Base-by-base conservation (phyloP, 2,888 invertebrate species). In the Pristionchus mayeri region DNA sequence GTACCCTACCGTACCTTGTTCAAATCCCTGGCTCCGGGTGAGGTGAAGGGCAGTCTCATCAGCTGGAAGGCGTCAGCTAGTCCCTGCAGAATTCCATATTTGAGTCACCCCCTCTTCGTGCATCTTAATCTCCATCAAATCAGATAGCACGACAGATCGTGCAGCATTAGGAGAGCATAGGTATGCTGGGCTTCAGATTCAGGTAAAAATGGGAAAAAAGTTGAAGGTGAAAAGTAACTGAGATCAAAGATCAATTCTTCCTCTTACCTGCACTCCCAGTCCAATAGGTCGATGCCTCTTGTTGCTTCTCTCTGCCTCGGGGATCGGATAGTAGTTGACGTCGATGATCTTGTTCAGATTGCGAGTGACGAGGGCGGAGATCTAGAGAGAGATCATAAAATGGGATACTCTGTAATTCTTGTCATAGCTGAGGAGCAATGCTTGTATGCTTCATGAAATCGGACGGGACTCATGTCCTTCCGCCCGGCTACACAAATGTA, bases 281-380 rank as follows among this genome's bases (percentile, higher is more conserved):
- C 95, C 95, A 88, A 95, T 95, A 0, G 95, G 95, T 27, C 95
- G 93, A 91, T 95, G 95, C 37, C 96, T 95, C 94, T 96, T 95
- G 93, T 99, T 99, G 0, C 98, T 98, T 40, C 94, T 89, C 86
- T 93, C 92, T 1, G 95, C 95, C 94, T 98, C 97, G 21, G 95
- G 95, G 40, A 99, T 95, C 0, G 99, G 99, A 93, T 99, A 99
- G 93, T 95, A 97, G 94, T 98, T 99, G 0, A 97, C 95, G 92
- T 99, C 98, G 88, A 99, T 98, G 85, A 99, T 96, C 94, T 96
- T 97, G 94, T 99, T 98, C 78, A 99, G 94, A 94, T 99, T 99
- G 90, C 95, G 95, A 0, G 98, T 96, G 0, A 96, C 95, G n/a
- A 95, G 95, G 94, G 27, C 37, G 13, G 80, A n/a, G 34, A 80